Base-by-base conservation (phyloP, 2,113 vertebrate species). In the Saimiri boliviensis region DNA sequence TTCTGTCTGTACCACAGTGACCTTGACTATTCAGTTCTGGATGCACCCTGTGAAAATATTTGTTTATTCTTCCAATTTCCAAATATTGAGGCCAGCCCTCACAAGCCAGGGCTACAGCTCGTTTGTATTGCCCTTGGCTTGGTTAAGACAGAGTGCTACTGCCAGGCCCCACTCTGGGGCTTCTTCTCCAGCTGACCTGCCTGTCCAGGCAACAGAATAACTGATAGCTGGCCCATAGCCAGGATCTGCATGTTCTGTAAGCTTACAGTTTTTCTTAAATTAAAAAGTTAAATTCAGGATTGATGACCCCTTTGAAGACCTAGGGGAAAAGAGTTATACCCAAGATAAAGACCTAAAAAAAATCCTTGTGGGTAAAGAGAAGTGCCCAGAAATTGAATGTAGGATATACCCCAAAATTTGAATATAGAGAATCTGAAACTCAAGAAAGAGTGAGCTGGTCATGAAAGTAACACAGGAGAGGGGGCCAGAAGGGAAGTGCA, bases 1-100 rank as follows among this genome's bases (percentile, higher is more conserved):
- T 97, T 98, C 97, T 98, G 97, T 98, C 96, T 96, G 93, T 0
- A 10, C 93, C 93, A 96, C 88, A 96, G 60, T 97, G 97, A 98
- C 97, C 97, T 97, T 98, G 94, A 97, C 97, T 96, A 85, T 95
- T 98, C 93, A 84, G 30, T 95, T 97, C 91, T 96, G 89, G 86
- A 95, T 16, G 74, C 8, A 23, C 87, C 97, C 94, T 94, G 85
- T 97, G 98, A 98, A 98, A 99, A 98, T 97, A 98, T 98, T 97
- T 98, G 96, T 94, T 97, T 86, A 96, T 60, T 40, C 70, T 98
- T 76, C 93, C 97, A 98, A 95, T 91, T 93, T 93, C n/a, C 8
- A 90, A 96, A 89, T 49, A 92, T n/a, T 52, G 52, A 96, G 81
- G 96, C 91, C 49, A 96, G 58, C 68, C 52, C 70, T 96, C 76